Percentiles rank a stretch among this genome's conserved stretches.
Evolutionary conservation across 2,113 vertebrate species (phyloP).

Genomic region (Chlamydotis undulata): DNA sequence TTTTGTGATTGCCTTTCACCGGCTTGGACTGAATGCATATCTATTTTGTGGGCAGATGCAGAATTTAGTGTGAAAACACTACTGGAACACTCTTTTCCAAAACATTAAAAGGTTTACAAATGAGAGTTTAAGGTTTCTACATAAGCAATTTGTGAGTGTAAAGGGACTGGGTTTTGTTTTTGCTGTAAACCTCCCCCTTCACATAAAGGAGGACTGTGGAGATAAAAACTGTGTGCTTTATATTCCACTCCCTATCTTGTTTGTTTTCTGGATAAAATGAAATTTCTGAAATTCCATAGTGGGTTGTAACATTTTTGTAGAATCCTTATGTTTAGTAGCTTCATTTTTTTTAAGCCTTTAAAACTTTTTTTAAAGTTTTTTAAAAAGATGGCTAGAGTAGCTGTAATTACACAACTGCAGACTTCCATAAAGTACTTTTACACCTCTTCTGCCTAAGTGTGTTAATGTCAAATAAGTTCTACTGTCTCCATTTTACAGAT

Average conservation of each 20-base stretch:
- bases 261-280: slow-evolving; percentile 21
- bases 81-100: background rate
- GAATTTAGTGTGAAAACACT: background rate
- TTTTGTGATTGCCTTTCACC: background rate
- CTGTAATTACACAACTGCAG: background rate
- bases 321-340: background rate
- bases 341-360: background rate
- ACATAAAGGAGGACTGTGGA: background rate
- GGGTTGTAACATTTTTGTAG: background rate
- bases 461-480: background rate
- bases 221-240: background rate
- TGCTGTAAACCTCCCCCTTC: background rate
- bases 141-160: background rate
- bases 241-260: background rate
- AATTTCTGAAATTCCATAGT: background rate
- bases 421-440: background rate
- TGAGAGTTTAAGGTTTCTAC: background rate
- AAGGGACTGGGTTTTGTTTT: background rate
- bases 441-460: background rate
- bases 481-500: background rate
- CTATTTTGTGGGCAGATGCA: background rate
- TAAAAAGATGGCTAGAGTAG: background rate
- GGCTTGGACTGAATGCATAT: background rate
- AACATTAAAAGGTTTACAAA: background rate
- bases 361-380: background rate